These are phyloP conservation scores for Momotus momota DNA, from an alignment of 2,797 vertebrate species.

Conservation along the genomic window DNA sequence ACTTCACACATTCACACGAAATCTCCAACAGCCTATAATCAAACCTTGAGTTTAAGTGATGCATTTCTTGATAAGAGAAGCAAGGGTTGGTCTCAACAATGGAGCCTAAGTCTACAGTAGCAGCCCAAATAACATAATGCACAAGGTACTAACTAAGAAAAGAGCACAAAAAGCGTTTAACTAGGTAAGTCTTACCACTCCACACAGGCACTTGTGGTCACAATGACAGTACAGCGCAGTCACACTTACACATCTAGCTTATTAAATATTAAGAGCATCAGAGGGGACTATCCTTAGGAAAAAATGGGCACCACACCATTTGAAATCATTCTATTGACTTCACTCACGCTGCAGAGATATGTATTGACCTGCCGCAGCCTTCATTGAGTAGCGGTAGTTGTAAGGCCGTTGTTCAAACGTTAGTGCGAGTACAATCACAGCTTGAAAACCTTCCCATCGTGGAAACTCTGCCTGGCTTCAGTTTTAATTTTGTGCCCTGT, in stretches of 20 bases:
- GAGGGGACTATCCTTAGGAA: rapidly evolving
- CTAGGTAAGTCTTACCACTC: background rate
- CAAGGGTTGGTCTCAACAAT: background rate
- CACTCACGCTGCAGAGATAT: rapidly evolving
- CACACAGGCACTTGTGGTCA: rapidly evolving
- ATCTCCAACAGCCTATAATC: background rate
- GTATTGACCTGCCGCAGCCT: background rate
- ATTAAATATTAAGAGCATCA: background rate
- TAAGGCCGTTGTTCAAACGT: background rate
- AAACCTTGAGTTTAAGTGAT: background rate
- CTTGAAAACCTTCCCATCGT: background rate
- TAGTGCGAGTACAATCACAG: background rate
- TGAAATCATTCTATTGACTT: background rate
- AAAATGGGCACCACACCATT: background rate
- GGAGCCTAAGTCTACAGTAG: background rate
- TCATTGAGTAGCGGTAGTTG: background rate
- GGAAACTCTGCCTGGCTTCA: slow-evolving; percentile 10
- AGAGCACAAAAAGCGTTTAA: background rate
- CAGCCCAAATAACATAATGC: background rate
- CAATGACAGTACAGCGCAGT: background rate
- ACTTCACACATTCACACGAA: background rate
- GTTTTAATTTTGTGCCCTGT: slow-evolving; percentile 16
- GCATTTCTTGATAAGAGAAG: background rate
- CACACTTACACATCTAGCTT: background rate
- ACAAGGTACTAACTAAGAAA: background rate